Base-by-base conservation (phyloP, 2,888 invertebrate genomes). In the Bellardia bayeri region DNA sequence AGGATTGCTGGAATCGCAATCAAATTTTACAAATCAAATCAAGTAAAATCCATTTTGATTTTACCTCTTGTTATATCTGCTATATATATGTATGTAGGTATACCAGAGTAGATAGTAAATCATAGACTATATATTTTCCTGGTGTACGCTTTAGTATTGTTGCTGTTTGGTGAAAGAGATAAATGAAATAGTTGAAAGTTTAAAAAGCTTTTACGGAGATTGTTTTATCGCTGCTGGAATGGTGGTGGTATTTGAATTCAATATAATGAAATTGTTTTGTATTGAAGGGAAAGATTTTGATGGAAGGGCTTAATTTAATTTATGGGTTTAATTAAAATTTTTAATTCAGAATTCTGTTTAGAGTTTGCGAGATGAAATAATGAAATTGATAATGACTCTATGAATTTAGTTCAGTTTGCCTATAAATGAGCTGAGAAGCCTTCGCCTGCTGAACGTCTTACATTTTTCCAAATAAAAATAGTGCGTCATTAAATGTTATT, bases 11-110 rank as follows among this genome's bases (percentile, higher is more conserved):
- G 37, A 78, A 71, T 72, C 37, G 58, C 66, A 79, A 84, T 74
- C 66, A 66, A 79, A 58, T 84, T 84, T 79, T 51, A 30, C 61
- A 79, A 84, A 84, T 84, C 71, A 66, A 79, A 79, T 79, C 84
- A 72, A 40, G 14, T 33, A 11, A 84, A 84, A 61, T 61, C 13
- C 2, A 74, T 68, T 83, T 78, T 64, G 13, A 61, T 51, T 78
- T 45, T 37, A 71, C 54, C 63, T 78, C 49, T 76, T 71, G 51
- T 74, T 74, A 23, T n/a, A 40, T 63, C 37, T 51, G 16, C 14
- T n/a, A 2, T 64, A 30, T 4, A n/a, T 49, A 51, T 23, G 45
- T 30, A 9, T n/a, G 30, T 23, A 42, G 3, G 45, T 11, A 45
- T 11, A 45, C 45, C 3, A 45, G 0, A 45, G 13, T 13, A 45